Conservation (phyloP, 2,797 vertebrate species). For the Botia kubotai region DNA sequence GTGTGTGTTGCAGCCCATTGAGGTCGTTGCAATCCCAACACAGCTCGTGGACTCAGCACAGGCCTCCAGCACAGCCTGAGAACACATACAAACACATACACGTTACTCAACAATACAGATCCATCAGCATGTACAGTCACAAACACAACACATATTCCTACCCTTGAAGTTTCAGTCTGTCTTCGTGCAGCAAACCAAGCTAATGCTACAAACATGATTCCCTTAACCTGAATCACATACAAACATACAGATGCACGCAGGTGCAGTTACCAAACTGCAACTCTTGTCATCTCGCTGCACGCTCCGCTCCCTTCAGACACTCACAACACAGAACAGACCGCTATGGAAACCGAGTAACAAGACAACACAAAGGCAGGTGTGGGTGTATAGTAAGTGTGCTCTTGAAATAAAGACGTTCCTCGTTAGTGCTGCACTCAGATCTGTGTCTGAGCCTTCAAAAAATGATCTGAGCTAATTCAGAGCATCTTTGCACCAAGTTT, state of each 20-base stretch:
- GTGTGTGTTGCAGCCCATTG: slow-evolving; percentile 73
- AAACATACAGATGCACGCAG: slow-evolving; percentile 30
- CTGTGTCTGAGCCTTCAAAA: slow-evolving; percentile 7
- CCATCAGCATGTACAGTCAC: not conserved
- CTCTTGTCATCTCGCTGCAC: slow-evolving; percentile 23
- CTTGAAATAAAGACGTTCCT: slow-evolving; percentile 32
- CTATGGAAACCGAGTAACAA: slow-evolving; percentile 39
- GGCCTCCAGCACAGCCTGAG: slow-evolving; percentile 57
- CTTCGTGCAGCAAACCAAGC: not conserved
- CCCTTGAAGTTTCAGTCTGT: slow-evolving; percentile 18
- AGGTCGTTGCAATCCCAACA: slow-evolving; percentile 71
- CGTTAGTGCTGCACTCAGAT: slow-evolving; percentile 29
- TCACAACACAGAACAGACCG: slow-evolving; percentile 26
- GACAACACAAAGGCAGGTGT: slow-evolving; percentile 37
- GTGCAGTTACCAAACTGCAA: slow-evolving; percentile 30
- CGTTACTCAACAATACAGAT: slow-evolving; percentile 30
- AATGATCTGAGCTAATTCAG: not conserved
- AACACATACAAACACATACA: slow-evolving; percentile 53
- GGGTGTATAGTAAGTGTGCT: slow-evolving; percentile 33
- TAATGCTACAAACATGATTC: not conserved
- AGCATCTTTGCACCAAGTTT: not conserved
- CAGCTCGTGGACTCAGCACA: slow-evolving; percentile 60
- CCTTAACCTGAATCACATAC: slow-evolving; percentile 26
- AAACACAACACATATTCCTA: slow-evolving; percentile 5
- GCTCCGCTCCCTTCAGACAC: slow-evolving; percentile 34